These are phyloP conservation scores for Acrobasis repandana DNA, from an alignment of 2,888 invertebrate genomes.

Conservation along the genomic window DNA sequence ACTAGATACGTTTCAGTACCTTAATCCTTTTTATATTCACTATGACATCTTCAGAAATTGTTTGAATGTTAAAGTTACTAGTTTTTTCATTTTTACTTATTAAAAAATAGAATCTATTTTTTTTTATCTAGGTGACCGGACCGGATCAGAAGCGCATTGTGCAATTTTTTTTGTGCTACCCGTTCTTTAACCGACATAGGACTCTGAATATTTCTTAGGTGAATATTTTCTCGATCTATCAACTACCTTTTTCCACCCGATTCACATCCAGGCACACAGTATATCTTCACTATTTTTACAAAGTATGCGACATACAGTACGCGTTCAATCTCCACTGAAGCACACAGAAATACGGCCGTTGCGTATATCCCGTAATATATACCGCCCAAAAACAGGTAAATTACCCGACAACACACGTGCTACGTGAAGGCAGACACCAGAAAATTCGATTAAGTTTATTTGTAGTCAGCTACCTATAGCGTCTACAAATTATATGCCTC, in stretches of 20 bases:
- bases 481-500: conserved; percentile 56
- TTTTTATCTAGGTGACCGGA: no score
- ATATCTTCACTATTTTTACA: conserved; percentile 44
- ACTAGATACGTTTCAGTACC: no score
- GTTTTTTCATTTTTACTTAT: no score
- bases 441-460: conserved; percentile 70
- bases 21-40: no score
- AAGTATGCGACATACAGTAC: conserved; percentile 53
- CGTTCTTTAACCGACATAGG: no score
- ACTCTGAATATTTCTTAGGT: no score
- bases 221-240: no score
- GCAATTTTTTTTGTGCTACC: no score
- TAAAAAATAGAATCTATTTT: no score
- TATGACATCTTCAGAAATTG: no score
- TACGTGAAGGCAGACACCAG: conserved; percentile 67
- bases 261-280: conserved; percentile 39
- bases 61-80: no score
- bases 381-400: conserved; percentile 60
- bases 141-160: no score
- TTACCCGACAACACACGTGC: conserved; percentile 49
- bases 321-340: conserved; percentile 64
- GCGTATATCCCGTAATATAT: conserved; percentile 54
- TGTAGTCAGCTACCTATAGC: conserved; percentile 63
- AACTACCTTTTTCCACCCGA: neutral
- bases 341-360: conserved; percentile 66